A percentile compares a stretch with the other conserved stretches of the same genome.
These are phyloP conservation scores for Penaeus indicus DNA, from an alignment of 1,140 invertebrate genomes.

Conservation along the genomic window DNA sequence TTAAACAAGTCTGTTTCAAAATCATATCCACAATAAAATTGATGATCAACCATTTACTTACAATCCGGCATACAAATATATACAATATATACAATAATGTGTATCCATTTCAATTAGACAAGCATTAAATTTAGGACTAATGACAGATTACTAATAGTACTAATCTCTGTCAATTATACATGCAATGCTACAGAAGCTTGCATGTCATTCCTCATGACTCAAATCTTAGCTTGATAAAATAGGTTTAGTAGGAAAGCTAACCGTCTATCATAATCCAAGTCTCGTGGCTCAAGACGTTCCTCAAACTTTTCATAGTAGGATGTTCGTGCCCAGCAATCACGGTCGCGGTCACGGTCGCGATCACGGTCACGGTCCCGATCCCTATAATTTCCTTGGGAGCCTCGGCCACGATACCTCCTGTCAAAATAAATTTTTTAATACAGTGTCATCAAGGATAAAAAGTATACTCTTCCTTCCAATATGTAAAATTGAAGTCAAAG, in stretches of 20 bases:
- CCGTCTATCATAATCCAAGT: constrained; percentile 59
- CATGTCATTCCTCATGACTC: no score
- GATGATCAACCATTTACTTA: background rate
- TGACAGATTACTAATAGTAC: no score
- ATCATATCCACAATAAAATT: no score
- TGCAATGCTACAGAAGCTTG: no score
- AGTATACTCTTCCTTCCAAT: background rate
- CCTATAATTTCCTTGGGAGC: constrained; percentile 51
- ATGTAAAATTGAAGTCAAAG: no score
- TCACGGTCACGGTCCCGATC: constrained; percentile 24
- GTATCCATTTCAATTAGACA: background rate
- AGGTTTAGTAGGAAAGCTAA: background rate
- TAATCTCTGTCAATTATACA: no score
- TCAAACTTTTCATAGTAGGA: constrained; percentile 53
- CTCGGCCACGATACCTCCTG: constrained; percentile 56
- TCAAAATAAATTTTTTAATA: background rate
- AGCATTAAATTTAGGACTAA: no score
- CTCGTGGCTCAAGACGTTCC: constrained; percentile 45
- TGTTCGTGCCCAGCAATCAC: constrained; percentile 46
- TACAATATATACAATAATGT: background rate
- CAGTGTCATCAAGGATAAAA: background rate
- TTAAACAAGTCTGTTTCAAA: background rate
- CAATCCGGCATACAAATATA: background rate
- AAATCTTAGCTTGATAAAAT: background rate
- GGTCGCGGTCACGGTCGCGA: background rate